Percentiles rank a stretch among this genome's conserved stretches.
phyloP scores from a whole-genome alignment of 2,888 invertebrate species.

The Megalurothrips usitatus region DNA sequence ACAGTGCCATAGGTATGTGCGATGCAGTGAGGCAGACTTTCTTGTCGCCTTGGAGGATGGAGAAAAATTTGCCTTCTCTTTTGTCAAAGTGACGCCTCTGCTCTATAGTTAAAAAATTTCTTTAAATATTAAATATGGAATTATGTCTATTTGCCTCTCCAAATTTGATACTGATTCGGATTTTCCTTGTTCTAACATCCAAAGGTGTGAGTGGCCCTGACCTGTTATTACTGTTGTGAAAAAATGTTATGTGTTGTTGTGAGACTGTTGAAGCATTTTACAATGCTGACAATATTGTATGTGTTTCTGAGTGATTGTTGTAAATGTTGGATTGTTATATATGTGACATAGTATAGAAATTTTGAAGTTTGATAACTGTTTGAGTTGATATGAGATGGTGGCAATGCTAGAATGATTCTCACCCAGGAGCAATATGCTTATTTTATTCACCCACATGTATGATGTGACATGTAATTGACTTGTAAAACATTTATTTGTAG shows the following conservation, averaged over 20 bases:
- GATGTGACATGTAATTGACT: not conserved
- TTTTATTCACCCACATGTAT: not conserved
- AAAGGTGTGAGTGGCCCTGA: not conserved
- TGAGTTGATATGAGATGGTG: not conserved
- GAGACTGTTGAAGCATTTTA: conserved; percentile 20
- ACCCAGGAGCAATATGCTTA: not conserved
- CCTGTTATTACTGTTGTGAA: not conserved
- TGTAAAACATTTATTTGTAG: not conserved
- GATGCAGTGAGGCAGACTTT: not conserved
- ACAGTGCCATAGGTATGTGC: not conserved
- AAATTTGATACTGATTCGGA: too few species aligned
- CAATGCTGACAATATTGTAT: not conserved
- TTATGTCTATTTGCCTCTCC: too few species aligned
- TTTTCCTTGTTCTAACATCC: not conserved
- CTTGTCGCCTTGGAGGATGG: too few species aligned
- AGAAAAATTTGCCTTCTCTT: too few species aligned
- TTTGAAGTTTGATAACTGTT: not conserved
- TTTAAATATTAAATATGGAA: too few species aligned
- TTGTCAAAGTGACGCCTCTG: too few species aligned
- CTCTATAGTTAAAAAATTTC: too few species aligned
- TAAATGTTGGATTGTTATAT: not conserved
- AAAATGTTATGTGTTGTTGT: conserved; percentile 10
- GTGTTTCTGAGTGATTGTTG: conserved; percentile 4
- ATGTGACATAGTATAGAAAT: conserved; percentile 4
- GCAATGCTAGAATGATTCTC: not conserved